Base-by-base conservation (phyloP, 1,140 invertebrate species). In the Leptinotarsa undecemlineata region DNA sequence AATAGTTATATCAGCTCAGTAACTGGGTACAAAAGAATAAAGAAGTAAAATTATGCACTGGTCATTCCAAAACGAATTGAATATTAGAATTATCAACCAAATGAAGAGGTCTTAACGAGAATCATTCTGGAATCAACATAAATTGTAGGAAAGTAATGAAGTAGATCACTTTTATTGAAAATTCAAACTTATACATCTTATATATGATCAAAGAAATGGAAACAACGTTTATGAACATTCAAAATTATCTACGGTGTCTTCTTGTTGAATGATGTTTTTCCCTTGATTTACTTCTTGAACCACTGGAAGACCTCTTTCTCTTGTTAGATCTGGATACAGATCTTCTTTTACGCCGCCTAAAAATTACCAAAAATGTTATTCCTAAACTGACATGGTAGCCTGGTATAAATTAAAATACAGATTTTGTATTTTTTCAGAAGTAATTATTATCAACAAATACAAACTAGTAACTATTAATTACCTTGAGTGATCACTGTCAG, bases 281-380 rank as follows among this genome's bases (percentile, higher is more conserved):
- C 23, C 76, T 79, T 4, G 79, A 80, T 20, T 76, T 75, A 63
- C 76, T 77, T 63, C 74, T 75, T 57, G 75, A 78, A 60, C 74
- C 77, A 57, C 72, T 75, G 13, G 26, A 51, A 20, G 75, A 48
- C 26, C 75, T 57, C 26, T 74, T 73, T 23, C 72, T 75, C 5
- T 66, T 48, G 68, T 68, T 79, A 4, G 72, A 72, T 47, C 72
- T 73, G 19, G 78, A 79, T 3, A 74, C 48, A 0, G 74, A 73
- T 21, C 78, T 74, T 33, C 62, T 75, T 23, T 70, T 61, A 17
- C 64, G 63, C 48, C 62, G 71, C n/a, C 63, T 72, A 47, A 47
- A 61, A 74, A 67, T 61, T 2, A 61, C 60, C 11, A n/a, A 20
- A 20, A 61, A 61, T 61, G 5, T 8, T 15, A 8, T n/a, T 61